Evolutionary conservation across 2,113 vertebrate genomes (phyloP), one percentile per base, ranked within the genome.

Genomic region (Petroica traversi): DNA sequence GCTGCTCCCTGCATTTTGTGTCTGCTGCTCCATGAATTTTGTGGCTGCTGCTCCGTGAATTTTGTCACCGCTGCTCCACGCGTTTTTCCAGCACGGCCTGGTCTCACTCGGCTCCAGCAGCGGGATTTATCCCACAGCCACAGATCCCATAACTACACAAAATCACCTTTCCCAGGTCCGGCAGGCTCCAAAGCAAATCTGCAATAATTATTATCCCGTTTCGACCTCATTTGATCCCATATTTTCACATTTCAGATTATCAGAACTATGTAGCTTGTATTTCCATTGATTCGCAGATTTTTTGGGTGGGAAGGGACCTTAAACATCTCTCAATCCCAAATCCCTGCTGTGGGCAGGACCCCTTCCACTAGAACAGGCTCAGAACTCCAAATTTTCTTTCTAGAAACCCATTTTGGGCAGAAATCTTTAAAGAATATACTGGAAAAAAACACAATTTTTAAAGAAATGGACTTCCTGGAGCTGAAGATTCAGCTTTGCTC

Each of bases 21-120:
- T 6, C 18, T 49, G 19, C 34, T 52, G 2, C 22, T 43, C 69
- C 68, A 8, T 23, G 2, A 3, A 18, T 69, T 38, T 28, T 20
- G n/a, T 66, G 6, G 40, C 17, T 0, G 2, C 31, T 18, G 20
- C 14, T 57, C 31, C n/a, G 12, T 8, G 1, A 0, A 2, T 23
- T 38, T 34, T 7, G 6, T 14, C 15, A 7, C 13, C 33, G 19
- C 33, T 40, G 11, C 23, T 59, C 36, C 31, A 2, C 6, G 0
- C 1, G 0, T 69, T 63, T 85, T 57, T 11, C 69, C 82, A 14
- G 43, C 41, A 16, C 1, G 2, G 58, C 40, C 8, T 10, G 1
- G 19, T 6, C 0, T 48, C 19, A 1, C 69, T 49, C 4, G 1
- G 71, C 61, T 41, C 52, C 61, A 26, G 83, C 8, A 2, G 82